Conservation (phyloP, 2,797 vertebrate species). For the Lepidocolaptes lacrymiger region DNA sequence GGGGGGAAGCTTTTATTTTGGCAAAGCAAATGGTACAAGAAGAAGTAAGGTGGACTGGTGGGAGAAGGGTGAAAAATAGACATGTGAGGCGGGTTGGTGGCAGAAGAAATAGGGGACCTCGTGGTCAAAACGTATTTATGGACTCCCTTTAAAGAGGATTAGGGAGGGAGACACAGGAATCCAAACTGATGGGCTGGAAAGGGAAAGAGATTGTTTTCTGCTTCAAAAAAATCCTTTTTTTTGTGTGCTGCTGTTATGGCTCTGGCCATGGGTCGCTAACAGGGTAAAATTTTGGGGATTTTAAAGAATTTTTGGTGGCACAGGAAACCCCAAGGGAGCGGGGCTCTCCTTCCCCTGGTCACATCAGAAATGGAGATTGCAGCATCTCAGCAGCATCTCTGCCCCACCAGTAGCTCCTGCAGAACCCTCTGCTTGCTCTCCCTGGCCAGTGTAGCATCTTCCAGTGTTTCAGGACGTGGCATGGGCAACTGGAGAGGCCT, state of each 20-base stretch:
- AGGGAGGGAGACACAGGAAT: background rate
- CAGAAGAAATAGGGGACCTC: background rate
- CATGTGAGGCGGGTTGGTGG: background rate
- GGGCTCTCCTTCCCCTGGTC: background rate
- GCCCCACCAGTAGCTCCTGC: background rate
- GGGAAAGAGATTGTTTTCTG: background rate
- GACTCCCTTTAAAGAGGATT: rapidly evolving
- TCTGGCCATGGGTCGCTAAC: rapidly evolving
- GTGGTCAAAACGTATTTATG: rapidly evolving
- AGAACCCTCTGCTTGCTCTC: background rate
- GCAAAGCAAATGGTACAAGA: background rate
- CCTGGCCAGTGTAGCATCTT: rapidly evolving
- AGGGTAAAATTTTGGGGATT: rapidly evolving
- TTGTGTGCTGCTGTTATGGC: background rate
- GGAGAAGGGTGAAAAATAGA: background rate
- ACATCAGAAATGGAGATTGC: rapidly evolving
- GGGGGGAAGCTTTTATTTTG: background rate
- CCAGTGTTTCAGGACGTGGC: rapidly evolving
- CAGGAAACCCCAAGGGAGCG: rapidly evolving
- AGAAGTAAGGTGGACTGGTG: background rate
- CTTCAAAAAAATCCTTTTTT: background rate
- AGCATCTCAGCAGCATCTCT: background rate
- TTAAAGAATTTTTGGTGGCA: background rate
- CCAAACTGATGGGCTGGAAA: background rate
- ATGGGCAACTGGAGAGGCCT: rapidly evolving